Conservation (phyloP, 2,888 invertebrate genomes). For the Tanytarsus gracilentus region DNA sequence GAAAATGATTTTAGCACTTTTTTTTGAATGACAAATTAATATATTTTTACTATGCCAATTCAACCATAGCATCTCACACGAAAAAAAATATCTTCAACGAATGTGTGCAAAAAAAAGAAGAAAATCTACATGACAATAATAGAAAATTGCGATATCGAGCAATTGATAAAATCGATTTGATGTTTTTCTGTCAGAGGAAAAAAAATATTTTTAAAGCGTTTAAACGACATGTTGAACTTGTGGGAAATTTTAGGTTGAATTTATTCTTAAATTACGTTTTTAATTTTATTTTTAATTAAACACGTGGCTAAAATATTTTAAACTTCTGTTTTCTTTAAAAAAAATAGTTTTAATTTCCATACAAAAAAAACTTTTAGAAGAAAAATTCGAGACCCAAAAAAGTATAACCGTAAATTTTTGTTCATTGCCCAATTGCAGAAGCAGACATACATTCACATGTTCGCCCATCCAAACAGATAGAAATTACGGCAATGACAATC, state of each 20-base stretch:
- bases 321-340: not conserved
- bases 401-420: slow-evolving; percentile 10
- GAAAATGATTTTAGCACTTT: not conserved
- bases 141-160: not conserved
- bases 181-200: too few relatives aligned
- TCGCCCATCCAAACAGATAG: not conserved
- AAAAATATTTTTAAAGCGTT: too few relatives aligned
- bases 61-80: too few relatives aligned
- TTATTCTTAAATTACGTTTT: too few relatives aligned
- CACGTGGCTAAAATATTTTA: not conserved
- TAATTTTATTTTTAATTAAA: too few relatives aligned
- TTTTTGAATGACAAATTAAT: too few relatives aligned
- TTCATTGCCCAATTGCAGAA: slow-evolving; percentile 4
- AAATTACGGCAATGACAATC: not conserved
- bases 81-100: too few relatives aligned
- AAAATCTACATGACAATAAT: not conserved
- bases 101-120: not conserved
- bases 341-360: not conserved
- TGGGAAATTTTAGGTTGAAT: too few relatives aligned
- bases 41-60: too few relatives aligned
- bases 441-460: not conserved
- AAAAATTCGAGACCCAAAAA: not conserved
- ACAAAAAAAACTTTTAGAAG: not conserved
- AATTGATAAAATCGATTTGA: too few relatives aligned
- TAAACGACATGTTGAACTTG: too few relatives aligned